Evolutionary conservation across 2,113 vertebrate species (phyloP).

Genomic region (Leptobrachium leishanense): DNA sequence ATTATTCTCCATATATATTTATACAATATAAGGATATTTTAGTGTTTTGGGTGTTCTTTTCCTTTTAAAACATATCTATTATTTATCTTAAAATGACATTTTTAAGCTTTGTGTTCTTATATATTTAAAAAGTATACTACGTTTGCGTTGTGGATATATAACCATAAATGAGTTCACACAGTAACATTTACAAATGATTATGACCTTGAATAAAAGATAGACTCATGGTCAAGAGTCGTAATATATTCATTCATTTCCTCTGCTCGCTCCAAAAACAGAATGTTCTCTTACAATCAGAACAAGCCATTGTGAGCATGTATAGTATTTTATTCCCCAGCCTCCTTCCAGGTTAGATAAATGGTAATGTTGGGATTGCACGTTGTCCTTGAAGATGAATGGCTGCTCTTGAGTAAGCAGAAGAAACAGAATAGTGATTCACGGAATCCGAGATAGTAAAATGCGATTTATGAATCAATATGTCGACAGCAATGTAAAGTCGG

Average conservation of each 20-base stretch:
- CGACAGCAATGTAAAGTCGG: too few relatives aligned
- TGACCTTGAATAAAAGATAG: background rate
- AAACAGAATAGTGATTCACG: conserved; percentile 10
- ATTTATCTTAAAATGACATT: too few relatives aligned
- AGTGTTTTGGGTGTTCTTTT: too few relatives aligned
- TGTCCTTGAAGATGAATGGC: conserved; percentile 20
- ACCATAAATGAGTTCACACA: too few relatives aligned
- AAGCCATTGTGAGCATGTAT: background rate
- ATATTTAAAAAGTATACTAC: too few relatives aligned
- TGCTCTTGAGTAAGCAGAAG: background rate
- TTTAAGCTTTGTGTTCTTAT: too few relatives aligned
- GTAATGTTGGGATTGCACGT: background rate
- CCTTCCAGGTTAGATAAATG: conserved; percentile 14
- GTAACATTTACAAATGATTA: too few relatives aligned
- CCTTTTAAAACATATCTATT: too few relatives aligned
- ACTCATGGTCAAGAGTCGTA: background rate
- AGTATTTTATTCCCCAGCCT: background rate
- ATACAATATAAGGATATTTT: too few relatives aligned
- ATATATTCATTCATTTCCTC: background rate
- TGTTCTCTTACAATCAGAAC: background rate
- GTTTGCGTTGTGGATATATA: too few relatives aligned
- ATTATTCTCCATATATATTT: too few relatives aligned
- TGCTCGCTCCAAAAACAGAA: background rate
- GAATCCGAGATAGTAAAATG: background rate
- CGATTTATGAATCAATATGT: conserved; percentile 26